A percentile compares a stretch with the other conserved stretches of the same genome.
Conservation (phyloP, 2,113 vertebrate genomes). For the Pollimyrus isidori region DNA sequence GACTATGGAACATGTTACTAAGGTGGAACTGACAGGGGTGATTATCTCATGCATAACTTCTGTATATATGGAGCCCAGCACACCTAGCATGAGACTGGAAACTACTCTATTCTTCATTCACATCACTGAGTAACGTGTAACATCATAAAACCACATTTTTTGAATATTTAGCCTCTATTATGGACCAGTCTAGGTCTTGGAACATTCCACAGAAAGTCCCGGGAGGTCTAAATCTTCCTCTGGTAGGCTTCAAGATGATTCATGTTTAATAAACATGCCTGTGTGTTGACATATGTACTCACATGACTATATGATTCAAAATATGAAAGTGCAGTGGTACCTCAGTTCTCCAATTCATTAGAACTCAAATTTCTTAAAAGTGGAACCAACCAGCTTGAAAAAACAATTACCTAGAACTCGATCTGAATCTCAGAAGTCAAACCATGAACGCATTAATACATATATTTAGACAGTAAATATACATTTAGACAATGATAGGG, state of each 20-base stretch:
- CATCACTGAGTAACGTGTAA: background rate
- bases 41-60: background rate
- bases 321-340: background rate
- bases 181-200: background rate
- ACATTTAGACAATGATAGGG: no score
- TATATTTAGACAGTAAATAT: no score
- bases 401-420: no score
- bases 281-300: background rate
- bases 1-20: background rate
- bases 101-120: background rate
- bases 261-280: background rate
- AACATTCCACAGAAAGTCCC: background rate
- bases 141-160: background rate
- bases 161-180: background rate
- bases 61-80: background rate
- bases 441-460: no score
- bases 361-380: no score
- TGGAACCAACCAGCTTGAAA: no score
- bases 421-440: no score
- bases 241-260: background rate
- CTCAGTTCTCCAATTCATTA: no score
- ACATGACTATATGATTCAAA: background rate
- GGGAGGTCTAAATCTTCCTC: background rate
- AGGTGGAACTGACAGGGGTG: background rate
- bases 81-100: background rate